Evolutionary conservation across 1,140 invertebrate species (phyloP), one percentile per base, ranked within the genome.

Genomic region (Neodiprion fabricii): DNA sequence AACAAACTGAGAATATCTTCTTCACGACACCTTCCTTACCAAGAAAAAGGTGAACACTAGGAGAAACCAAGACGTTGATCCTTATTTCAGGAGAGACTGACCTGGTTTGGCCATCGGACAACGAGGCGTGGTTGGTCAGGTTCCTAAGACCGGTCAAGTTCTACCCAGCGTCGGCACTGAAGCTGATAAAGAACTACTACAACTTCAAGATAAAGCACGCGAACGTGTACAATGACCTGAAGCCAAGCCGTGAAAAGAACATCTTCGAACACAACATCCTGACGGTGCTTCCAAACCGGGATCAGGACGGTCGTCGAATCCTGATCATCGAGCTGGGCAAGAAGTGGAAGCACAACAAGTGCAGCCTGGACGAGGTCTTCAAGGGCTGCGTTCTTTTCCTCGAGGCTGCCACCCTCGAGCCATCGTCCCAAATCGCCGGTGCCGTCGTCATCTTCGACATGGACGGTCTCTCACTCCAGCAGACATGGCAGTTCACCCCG

Each of bases 341-440:
- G 82, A 95, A 94, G 86, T 96, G 95, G 95, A 95, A 96, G 81
- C 93, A 93, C 81, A 94, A 93, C 78, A 92, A 96, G 86, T 93
- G 93, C 66, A 88, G 87, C 4, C 86, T 96, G 17, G 95, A 96
- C 82, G 95, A 96, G 82, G 92, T 96, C 8, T 96, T 93, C 88
- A 95, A 95, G 84, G 95, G 94, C 1, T 93, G 92, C 75, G 94
- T 95, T 0, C 82, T 96, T 17, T 95, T 94, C 81, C 83, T 95
- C 73, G 95, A 96, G 82, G 93, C 93, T 0, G 94, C 95, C 50
- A 94, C 95, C 91, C 80, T 95, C 78, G 95, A 96, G 82, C 94
- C 94, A 0, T 90, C 91, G 77, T 92, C 94, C 0, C 94, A 96
- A 84, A 91, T 96, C 65, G 90, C 90, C 74, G 95, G 95, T 12